Percentiles rank a stretch among this genome's conserved stretches.
Conservation (phyloP, 2,113 vertebrate species). For the Cyphomyrus plagiostoma region DNA sequence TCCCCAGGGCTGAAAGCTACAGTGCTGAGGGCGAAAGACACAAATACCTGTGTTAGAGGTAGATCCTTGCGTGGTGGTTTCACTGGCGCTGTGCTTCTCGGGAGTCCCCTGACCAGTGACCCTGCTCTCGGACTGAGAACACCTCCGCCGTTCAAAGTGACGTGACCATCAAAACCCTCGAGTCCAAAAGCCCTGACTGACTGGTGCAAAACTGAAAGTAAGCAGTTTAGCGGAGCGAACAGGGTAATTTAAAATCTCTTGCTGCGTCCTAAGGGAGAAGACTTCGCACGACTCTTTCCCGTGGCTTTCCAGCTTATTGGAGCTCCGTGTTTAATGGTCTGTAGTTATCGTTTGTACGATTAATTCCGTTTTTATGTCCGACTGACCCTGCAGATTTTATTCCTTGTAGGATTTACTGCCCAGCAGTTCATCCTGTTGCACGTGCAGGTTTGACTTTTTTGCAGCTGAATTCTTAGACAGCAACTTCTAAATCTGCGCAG, state of each 20-base stretch:
- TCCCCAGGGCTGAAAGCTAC: neutral
- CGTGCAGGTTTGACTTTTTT: neutral
- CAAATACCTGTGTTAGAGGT: neutral
- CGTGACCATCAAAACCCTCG: neutral
- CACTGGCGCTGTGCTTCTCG: neutral
- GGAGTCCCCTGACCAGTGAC: neutral
- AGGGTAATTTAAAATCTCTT: conserved; percentile 1
- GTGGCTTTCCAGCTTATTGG: neutral
- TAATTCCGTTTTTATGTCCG: neutral
- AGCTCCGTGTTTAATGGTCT: conserved; percentile 4
- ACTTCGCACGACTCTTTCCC: neutral
- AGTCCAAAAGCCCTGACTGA: neutral
- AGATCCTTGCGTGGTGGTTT: neutral
- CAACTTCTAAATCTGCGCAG: neutral
- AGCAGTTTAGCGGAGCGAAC: neutral
- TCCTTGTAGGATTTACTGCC: neutral
- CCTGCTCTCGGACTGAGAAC: neutral
- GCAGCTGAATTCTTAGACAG: neutral
- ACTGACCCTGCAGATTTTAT: neutral
- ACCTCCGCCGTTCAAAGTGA: neutral
- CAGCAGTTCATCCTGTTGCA: neutral
- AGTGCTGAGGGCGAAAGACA: neutral
- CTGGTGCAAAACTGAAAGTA: neutral
- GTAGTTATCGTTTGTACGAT: neutral
- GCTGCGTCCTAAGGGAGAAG: neutral